Evolutionary conservation across 2,113 vertebrate genomes (phyloP), one percentile per base, ranked within the genome.

Genomic region (Pelobates fuscus): DNA sequence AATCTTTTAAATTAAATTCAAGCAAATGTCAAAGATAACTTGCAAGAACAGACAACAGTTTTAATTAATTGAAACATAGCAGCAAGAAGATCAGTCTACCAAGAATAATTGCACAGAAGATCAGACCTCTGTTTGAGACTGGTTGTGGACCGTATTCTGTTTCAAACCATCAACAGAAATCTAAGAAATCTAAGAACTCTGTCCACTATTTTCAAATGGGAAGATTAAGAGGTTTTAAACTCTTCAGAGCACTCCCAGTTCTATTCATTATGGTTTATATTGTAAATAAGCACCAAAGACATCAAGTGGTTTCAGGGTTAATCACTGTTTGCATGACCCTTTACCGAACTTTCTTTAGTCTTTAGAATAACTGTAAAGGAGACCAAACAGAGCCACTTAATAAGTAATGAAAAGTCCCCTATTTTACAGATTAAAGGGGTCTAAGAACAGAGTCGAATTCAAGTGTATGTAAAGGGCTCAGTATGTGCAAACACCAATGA

Each of bases 321-420:
- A 85, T 81, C 58, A 67, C 81, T 90, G 84, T 92, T 93, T 93
- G 80, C 26, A 54, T 91, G 92, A 93, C 90, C 90, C 87, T 87
- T 83, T 78, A 21, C 30, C 88, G 87, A 90, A 90, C 91, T 85
- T 82, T 85, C 76, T 43, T 78, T 87, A 90, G 81, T 88, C 87
- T 79, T 80, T 75, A 83, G 88, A 79, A 87, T 93, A 92, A 92
- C 86, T 86, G 54, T 67, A 59, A 85, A 83, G 82, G 84, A 86
- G 89, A 89, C 86, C 84, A 86, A 89, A 91, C 90, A 89, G 84
- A 71, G 52, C 84, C 86, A 90, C 87, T 88, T 83, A 80, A 11
- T 43, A 67, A 67, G 17, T 25, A 61, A 77, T 77, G 44, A 69
- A 41, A 63, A 24, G 25, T 44, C 29, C 58, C 67, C 41, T 77